phyloP scores from a whole-genome alignment of 2,797 vertebrate species.

The Xiphophorus birchmanni region DNA sequence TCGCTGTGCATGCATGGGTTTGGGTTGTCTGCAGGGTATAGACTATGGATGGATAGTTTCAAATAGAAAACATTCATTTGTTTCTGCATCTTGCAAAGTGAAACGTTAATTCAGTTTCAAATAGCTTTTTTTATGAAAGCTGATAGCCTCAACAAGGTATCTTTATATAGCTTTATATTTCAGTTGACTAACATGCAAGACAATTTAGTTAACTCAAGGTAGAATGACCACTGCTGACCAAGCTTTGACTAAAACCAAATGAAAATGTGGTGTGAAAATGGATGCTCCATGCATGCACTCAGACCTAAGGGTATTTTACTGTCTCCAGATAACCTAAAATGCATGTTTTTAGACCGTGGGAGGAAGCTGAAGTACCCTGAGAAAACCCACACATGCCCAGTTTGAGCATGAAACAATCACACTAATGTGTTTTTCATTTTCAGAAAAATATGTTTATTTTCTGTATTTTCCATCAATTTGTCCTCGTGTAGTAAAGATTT shows the following conservation, averaged over 20 bases:
- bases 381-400: constrained; percentile 1
- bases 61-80: not conserved
- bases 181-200: not conserved
- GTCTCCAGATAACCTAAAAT: not conserved
- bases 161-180: not conserved
- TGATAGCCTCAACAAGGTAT: not conserved
- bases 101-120: not conserved
- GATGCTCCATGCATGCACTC: not conserved
- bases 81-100: not conserved
- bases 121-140: not conserved
- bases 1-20: too few relatives aligned
- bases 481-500: not conserved
- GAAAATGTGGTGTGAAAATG: not conserved
- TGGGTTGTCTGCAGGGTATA: not conserved
- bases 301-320: not conserved
- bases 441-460: not conserved
- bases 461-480: not conserved
- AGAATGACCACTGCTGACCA: not conserved
- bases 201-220: not conserved
- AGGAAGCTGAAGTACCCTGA: constrained; percentile 3
- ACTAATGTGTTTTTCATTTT: not conserved
- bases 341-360: not conserved
- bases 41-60: not conserved
- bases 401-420: not conserved
- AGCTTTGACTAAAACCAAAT: not conserved